phyloP scores from a whole-genome alignment of 2,888 invertebrate genomes.

The Dasypolia templi region DNA sequence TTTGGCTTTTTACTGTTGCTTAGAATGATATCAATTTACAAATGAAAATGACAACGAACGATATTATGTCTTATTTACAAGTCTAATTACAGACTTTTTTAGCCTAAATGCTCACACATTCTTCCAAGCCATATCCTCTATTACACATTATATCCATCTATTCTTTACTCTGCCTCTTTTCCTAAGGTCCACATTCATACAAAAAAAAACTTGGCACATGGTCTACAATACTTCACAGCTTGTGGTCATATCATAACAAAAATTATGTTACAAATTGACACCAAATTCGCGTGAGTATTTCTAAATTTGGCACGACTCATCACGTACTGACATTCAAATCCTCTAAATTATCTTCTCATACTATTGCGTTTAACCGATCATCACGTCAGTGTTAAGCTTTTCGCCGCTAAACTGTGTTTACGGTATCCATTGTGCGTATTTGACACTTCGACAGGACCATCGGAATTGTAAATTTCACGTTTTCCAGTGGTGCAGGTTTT shows the following conservation, averaged over 20 bases:
- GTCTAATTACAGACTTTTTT: not conserved
- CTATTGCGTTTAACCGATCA: not conserved
- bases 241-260: not conserved
- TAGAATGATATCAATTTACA: not conserved
- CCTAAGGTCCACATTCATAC: not conserved
- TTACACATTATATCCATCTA: not conserved
- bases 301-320: not conserved
- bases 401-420: not conserved
- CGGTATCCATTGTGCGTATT: constrained; percentile 40
- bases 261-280: not conserved
- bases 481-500: constrained; percentile 30
- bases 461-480: constrained; percentile 46
- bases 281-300: not conserved
- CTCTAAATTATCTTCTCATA: not conserved
- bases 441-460: constrained; percentile 49
- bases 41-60: not conserved
- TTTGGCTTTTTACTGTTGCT: not conserved
- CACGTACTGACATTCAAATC: not conserved
- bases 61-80: not conserved
- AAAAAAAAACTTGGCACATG: not conserved
- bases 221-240: not conserved
- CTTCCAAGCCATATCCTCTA: not conserved
- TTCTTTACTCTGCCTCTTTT: not conserved
- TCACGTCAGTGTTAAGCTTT: constrained; percentile 4
- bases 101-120: not conserved